Percentiles rank a stretch among this genome's conserved stretches.
Evolutionary conservation across 2,113 vertebrate genomes (phyloP).

Genomic region (Panthera leo): DNA sequence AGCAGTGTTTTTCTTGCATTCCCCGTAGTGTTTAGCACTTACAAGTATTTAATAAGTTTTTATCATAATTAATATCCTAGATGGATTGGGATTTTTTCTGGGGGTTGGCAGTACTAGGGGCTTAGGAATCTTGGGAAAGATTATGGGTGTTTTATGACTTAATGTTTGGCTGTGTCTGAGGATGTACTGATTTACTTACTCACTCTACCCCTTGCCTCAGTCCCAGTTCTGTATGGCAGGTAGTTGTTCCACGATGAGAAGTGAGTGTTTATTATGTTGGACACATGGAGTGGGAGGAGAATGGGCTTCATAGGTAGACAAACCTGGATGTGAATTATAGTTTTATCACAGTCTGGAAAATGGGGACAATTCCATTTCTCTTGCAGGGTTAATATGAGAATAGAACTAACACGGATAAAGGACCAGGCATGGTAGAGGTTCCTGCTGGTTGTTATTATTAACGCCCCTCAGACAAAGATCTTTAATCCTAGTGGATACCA

Average conservation of each 20-base stretch:
- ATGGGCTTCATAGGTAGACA: background rate
- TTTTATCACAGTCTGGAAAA: background rate
- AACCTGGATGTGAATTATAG: background rate
- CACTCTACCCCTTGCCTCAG: background rate
- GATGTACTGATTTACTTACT: slow-evolving; percentile 33
- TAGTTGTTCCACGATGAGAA: background rate
- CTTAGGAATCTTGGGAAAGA: slow-evolving; percentile 31
- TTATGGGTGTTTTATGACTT: slow-evolving; percentile 38
- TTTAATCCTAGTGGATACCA: background rate
- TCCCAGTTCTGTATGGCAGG: background rate
- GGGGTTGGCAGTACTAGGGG: background rate
- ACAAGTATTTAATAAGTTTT: slow-evolving; percentile 70
- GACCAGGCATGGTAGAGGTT: background rate
- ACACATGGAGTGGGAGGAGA: background rate
- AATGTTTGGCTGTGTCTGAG: background rate
- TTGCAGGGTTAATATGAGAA: background rate
- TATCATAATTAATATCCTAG: slow-evolving; percentile 72
- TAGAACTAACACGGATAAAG: background rate
- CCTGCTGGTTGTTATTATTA: background rate
- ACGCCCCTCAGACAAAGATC: background rate
- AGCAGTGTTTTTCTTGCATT: slow-evolving; percentile 44
- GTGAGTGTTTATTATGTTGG: background rate
- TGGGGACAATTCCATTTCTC: background rate
- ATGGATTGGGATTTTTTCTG: slow-evolving; percentile 41
- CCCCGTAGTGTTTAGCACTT: slow-evolving; percentile 46